A percentile compares a stretch with the other conserved stretches of the same genome.
phyloP scores from a whole-genome alignment of 1,140 invertebrate genomes.

The Nixonia krombeini region DNA sequence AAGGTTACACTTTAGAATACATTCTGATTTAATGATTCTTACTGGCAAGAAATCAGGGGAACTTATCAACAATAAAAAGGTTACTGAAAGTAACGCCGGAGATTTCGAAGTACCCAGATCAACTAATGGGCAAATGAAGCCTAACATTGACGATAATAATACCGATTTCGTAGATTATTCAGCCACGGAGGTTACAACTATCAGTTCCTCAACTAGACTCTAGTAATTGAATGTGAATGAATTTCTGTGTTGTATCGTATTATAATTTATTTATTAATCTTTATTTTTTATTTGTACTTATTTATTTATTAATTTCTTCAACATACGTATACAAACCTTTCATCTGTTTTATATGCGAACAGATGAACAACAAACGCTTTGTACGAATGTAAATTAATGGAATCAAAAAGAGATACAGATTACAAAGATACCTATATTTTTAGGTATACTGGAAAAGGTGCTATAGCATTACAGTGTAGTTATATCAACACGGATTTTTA shows the following conservation, averaged over 20 bases:
- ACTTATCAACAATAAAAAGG: constrained; percentile 14
- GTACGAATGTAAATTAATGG: no score
- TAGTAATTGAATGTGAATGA: constrained; percentile 3
- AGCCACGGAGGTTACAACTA: constrained; percentile 16
- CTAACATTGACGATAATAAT: constrained; percentile 16
- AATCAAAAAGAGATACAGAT: no score
- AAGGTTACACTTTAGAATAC: constrained; percentile 92
- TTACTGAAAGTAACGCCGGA: background rate
- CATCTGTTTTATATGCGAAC: background rate
- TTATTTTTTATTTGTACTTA: background rate
- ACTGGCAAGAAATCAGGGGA: constrained; percentile 59
- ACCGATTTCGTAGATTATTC: constrained; percentile 28
- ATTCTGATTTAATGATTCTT: constrained; percentile 80
- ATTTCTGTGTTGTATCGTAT: no score
- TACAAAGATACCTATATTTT: no score
- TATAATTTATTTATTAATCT: no score
- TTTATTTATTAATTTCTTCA: background rate
- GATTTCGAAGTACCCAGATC: constrained; percentile 12
- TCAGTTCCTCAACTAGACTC: constrained; percentile 49
- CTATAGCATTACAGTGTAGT: no score
- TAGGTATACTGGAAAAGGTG: no score
- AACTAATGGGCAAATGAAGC: constrained; percentile 29
- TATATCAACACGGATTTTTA: no score
- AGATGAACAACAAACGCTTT: background rate
- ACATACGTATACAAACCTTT: background rate